phyloP scores from a whole-genome alignment of 2,113 vertebrate genomes.

The Gavia stellata region DNA sequence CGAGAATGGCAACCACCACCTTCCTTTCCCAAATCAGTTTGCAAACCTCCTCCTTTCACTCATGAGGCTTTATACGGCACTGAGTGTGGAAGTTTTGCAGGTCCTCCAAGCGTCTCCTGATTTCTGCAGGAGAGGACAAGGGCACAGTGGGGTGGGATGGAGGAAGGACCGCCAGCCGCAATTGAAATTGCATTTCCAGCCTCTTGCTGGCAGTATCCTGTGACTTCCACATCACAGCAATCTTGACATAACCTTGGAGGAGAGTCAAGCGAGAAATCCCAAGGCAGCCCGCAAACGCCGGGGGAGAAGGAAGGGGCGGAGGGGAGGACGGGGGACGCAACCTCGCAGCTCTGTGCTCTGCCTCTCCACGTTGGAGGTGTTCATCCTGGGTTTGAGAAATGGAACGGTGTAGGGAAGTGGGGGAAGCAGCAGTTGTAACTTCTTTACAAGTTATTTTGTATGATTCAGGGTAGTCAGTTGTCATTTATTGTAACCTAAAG shows the following conservation, averaged over 20 bases:
- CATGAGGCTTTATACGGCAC: fast-evolving
- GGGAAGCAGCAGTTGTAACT: not conserved
- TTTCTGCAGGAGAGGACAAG: not conserved
- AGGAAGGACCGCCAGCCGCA: not conserved
- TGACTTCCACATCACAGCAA: not conserved
- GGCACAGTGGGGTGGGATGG: fast-evolving
- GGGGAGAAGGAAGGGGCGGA: not conserved
- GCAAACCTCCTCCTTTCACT: not conserved
- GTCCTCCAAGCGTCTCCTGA: not conserved
- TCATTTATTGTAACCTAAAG: not conserved
- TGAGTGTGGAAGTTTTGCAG: not conserved
- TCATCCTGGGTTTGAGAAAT: not conserved
- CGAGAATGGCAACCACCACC: fast-evolving
- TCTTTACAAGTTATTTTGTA: not conserved
- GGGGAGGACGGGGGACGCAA: not conserved
- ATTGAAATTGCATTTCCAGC: not conserved
- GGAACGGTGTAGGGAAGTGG: not conserved
- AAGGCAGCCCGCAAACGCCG: not conserved
- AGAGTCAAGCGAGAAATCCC: not conserved
- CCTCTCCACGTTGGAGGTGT: not conserved
- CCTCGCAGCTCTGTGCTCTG: not conserved
- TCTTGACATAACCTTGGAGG: conserved; percentile 1
- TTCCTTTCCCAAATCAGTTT: not conserved
- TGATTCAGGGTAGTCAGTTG: not conserved
- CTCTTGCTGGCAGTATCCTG: not conserved